Evolutionary conservation across 2,113 vertebrate genomes (phyloP), one percentile per base, ranked within the genome.

Genomic region (Amphiprion ocellaris): DNA sequence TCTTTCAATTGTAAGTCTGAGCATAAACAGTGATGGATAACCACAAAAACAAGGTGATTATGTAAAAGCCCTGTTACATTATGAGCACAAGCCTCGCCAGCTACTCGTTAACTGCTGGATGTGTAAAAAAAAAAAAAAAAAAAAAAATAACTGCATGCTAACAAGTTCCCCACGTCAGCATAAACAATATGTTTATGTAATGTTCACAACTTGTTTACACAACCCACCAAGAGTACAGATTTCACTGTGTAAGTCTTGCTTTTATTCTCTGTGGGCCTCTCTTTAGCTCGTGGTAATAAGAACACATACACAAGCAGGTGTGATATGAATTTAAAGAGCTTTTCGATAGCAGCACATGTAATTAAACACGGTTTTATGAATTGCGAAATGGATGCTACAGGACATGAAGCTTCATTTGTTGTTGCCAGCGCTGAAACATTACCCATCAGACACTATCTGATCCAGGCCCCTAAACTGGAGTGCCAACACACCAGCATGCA

Each of bases 361-460:
- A 79, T 87, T 81, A 83, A 65, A 83, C 19, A 30, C 24, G 23
- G 30, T 49, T 73, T 67, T 77, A 74, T 71, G 46, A 75, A 66
- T 41, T 61, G 26, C 49, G 9, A 73, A 86, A 68, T 60, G 23
- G 28, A 82, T 83, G 49, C 41, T 63, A 61, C 37, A 62, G 71
- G 69, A 81, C 47, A 75, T 64, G 56, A 54, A 53, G 64, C 60
- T 55, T 64, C 50, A 39, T 87, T 80, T 83, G 62, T 82, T 14
- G 3, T 19, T 46, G 56, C 80, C 70, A 67, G 6, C 55, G 59
- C 15, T 81, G 56, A 89, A 78, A 82, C 66, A 73, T 77, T 69
- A 85, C 65, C 83, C 39, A 55, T 84, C 84, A 30, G 44, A 79
- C 73, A 9, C n/a, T 74, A 89, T 92, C 89, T 79, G 70, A 81